A percentile compares a stretch with the other conserved stretches of the same genome.
These are phyloP conservation scores for Crotalus helleri DNA, from an alignment of 2,113 vertebrate species.

Conservation along the genomic window DNA sequence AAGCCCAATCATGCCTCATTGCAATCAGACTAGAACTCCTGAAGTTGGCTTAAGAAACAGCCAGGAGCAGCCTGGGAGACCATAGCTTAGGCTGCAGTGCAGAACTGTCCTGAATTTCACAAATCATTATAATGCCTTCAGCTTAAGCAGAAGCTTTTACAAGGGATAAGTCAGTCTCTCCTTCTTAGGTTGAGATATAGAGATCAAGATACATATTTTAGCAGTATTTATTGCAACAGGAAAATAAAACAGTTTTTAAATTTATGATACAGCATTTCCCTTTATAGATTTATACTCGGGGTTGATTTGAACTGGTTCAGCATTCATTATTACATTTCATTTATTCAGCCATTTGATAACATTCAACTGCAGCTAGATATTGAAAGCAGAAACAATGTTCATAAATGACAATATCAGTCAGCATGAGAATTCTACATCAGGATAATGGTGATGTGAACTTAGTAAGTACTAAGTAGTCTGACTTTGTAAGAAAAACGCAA, in stretches of 20 bases:
- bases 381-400: constrained; percentile 52
- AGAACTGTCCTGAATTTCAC: constrained; percentile 29
- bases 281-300: constrained; percentile 40
- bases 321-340: constrained; percentile 36
- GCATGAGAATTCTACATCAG: constrained; percentile 58
- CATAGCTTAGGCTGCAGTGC: neutral
- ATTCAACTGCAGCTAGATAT: constrained; percentile 40
- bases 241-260: constrained; percentile 41
- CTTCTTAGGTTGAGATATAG: neutral
- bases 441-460: constrained; percentile 53
- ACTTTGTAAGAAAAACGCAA: constrained; percentile 37
- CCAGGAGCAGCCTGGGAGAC: neutral
- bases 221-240: constrained; percentile 28
- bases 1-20: neutral
- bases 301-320: constrained; percentile 43
- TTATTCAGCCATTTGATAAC: constrained; percentile 51
- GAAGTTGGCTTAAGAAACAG: neutral
- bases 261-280: constrained; percentile 25
- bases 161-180: constrained; percentile 31
- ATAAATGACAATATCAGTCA: constrained; percentile 50
- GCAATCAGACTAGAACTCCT: neutral
- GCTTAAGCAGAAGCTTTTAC: constrained; percentile 36
- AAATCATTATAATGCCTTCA: constrained; percentile 42
- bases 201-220: constrained; percentile 38
- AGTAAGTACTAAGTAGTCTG: constrained; percentile 35